These are phyloP conservation scores for Stictocephala bisonia DNA, from an alignment of 2,888 invertebrate genomes.

Conservation along the genomic window DNA sequence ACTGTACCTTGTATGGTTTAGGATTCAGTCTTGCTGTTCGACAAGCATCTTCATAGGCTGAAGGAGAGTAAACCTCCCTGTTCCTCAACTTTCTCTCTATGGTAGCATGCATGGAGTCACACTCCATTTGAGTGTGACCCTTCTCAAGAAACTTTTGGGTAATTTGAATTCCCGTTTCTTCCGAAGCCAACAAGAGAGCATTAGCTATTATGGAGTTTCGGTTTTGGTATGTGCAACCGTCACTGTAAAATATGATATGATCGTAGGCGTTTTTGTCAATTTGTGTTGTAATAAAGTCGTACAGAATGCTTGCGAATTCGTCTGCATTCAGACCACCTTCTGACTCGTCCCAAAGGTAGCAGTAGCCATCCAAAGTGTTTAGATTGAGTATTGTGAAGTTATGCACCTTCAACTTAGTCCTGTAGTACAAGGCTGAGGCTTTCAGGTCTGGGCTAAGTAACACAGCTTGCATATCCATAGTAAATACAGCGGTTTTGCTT, in stretches of 20 bases:
- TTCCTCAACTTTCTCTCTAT: slow-evolving; percentile 31
- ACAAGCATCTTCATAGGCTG: not conserved
- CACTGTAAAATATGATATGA: slow-evolving; percentile 27
- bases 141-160: slow-evolving; percentile 27
- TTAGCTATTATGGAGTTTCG: slow-evolving; percentile 18
- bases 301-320: slow-evolving; percentile 38
- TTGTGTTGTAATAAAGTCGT: slow-evolving; percentile 3
- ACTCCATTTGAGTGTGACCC: slow-evolving; percentile 32
- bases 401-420: slow-evolving; percentile 18
- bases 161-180: slow-evolving; percentile 3
- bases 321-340: slow-evolving; percentile 51
- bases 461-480: slow-evolving; percentile 30
- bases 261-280: not conserved
- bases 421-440: slow-evolving; percentile 21
- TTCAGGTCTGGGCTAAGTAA: slow-evolving; percentile 11
- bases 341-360: slow-evolving; percentile 51
- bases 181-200: slow-evolving; percentile 9
- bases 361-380: slow-evolving; percentile 47
- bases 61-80: slow-evolving; percentile 13
- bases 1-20: slow-evolving; percentile 17
- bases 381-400: slow-evolving; percentile 15
- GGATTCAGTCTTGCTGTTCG: slow-evolving; percentile 15
- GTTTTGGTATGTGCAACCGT: slow-evolving; percentile 33
- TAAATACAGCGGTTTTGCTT: slow-evolving; percentile 5
- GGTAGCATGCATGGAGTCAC: slow-evolving; percentile 19